Evolutionary conservation across 2,797 vertebrate genomes (phyloP), one percentile per base, ranked within the genome.

Genomic region (Gallinago stenura): DNA sequence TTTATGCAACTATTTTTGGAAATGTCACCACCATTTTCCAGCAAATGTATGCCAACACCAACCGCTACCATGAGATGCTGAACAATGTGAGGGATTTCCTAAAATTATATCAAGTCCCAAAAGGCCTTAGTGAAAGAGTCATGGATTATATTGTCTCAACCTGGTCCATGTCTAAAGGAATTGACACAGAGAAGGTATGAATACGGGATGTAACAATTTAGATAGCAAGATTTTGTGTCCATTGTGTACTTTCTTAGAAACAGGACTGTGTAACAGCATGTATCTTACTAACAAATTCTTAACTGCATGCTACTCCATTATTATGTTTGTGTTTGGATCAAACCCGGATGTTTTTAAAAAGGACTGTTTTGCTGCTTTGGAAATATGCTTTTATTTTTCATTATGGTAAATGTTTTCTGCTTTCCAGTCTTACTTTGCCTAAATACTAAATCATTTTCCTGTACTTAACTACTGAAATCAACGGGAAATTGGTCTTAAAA

Each of bases 61-160:
- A 99, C 97, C 98, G 99, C 61, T 99, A 99, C 98, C 99, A 99
- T 13, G 99, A 99, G 98, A 99, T 99, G 99, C 98, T 99, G 93
- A 99, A 99, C 98, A 99, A 99, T 4, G 99, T 99, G 69, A 97
- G 99, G 83, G 99, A 99, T 97, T 99, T 99, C 97, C 98, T 99
- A 96, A 99, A 99, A 94, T 98, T 99, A 84, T 99, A 99, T 98
- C 99, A 99, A 98, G 99, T 99, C 91, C 99, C 99, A 46, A 99
- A 99, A 97, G 99, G 99, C 92, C 99, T 99, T 97, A 99, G 99
- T 71, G 99, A 99, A 97, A 97, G 99, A 79, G 99, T 99, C 79
- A 99, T 99, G 99, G 99, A 99, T 98, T 99, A 99, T 95, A 99
- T 99, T 64, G 99, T 99, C 84, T 99, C 99, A 57, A 99, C 99